Conservation (phyloP, 1,140 invertebrate species). For the Halictus rubicundus region DNA sequence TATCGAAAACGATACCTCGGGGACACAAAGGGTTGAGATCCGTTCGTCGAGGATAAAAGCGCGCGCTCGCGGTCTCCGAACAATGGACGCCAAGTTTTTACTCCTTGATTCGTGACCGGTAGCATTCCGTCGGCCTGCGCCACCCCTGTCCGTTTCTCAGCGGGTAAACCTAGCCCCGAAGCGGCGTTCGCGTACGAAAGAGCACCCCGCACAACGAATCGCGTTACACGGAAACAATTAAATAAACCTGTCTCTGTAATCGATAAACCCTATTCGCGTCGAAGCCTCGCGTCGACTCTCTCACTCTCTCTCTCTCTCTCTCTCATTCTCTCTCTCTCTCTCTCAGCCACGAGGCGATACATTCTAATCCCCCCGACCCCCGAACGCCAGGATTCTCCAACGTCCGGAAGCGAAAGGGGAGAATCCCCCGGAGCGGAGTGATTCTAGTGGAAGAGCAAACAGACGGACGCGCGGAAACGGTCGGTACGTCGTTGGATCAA, state of each 20-base stretch:
- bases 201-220: neutral
- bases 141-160: neutral
- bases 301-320: too few relatives aligned
- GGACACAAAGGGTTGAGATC: too few relatives aligned
- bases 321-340: too few relatives aligned
- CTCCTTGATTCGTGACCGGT: neutral
- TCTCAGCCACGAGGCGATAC: constrained; percentile 13
- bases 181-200: neutral
- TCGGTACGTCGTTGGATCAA: constrained; percentile 8
- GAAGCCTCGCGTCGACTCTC: neutral
- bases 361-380: neutral
- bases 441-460: constrained; percentile 58
- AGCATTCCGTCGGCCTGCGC: too few relatives aligned
- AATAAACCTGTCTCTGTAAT: constrained; percentile 22
- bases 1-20: too few relatives aligned
- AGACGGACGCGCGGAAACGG: constrained; percentile 28
- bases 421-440: constrained; percentile 10
- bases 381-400: neutral
- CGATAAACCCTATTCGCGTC: neutral
- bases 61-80: neutral
- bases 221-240: constrained; percentile 2
- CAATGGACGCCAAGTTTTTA: neutral
- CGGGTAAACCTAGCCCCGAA: neutral
- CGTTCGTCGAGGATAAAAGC: too few relatives aligned
- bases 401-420: neutral